Conservation (phyloP, 2,888 invertebrate genomes). For the Tuberolachnus salignus region DNA sequence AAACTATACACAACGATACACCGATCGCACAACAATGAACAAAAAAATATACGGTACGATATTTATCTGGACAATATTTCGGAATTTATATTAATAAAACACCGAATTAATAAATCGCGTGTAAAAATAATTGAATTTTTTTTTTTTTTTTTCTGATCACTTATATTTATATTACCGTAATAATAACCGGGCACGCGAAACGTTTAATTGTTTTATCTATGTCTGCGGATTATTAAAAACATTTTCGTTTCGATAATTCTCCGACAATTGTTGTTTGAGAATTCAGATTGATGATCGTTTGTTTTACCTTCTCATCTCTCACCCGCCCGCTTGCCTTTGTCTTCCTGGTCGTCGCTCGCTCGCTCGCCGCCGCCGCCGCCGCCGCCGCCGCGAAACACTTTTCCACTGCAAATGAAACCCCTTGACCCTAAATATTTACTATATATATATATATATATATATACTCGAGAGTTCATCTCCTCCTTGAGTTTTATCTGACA, state of each 20-base stretch:
- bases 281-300: constrained; percentile 42
- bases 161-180: no score
- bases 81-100: no score
- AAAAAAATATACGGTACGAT: no score
- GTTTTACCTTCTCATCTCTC: not conserved
- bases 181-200: no score
- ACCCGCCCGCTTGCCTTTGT: not conserved
- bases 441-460: no score
- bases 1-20: no score
- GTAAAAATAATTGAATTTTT: no score
- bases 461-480: constrained; percentile 38
- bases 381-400: constrained; percentile 26
- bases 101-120: no score
- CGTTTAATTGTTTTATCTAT: no score
- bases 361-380: not conserved
- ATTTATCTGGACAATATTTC: no score
- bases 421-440: constrained; percentile 38
- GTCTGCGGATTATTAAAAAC: not conserved
- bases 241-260: not conserved
- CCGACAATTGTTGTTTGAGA: not conserved
- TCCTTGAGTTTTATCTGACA: constrained; percentile 35
- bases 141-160: no score
- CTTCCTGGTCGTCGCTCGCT: not conserved
- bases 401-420: constrained; percentile 33
- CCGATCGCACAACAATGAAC: no score